Percentiles rank a stretch among this genome's conserved stretches.
phyloP scores from a whole-genome alignment of 2,888 invertebrate genomes.

The Synanthedon formicaeformis region DNA sequence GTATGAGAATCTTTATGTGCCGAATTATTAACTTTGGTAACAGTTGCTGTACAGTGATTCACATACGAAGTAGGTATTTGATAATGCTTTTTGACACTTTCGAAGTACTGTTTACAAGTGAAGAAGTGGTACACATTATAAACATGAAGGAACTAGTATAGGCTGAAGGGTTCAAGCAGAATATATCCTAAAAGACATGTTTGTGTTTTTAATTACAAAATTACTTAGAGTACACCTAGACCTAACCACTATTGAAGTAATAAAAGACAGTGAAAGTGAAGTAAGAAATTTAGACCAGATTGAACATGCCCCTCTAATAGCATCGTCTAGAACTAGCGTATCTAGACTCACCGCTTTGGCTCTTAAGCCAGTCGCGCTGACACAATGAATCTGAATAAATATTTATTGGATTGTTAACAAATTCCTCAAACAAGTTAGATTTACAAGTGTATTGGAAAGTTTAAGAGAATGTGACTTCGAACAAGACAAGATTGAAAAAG shows the following conservation, averaged over 20 bases:
- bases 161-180: conserved; percentile 16
- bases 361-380: conserved; percentile 67
- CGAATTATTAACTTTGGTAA: not conserved
- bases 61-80: not conserved
- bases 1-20: not conserved
- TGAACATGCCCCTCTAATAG: conserved; percentile 55
- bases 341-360: conserved; percentile 69
- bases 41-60: not conserved
- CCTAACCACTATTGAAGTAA: conserved; percentile 7
- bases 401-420: conserved; percentile 4
- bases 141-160: not conserved
- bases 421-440: not conserved
- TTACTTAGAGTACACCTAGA: not conserved
- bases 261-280: conserved; percentile 27
- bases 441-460: not conserved
- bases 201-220: not conserved
- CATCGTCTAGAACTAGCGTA: conserved; percentile 53
- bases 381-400: conserved; percentile 55
- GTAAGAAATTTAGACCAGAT: conserved; percentile 29
- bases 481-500: not conserved
- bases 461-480: not conserved
- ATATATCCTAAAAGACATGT: conserved; percentile 11
- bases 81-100: not conserved
- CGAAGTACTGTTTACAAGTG: not conserved
- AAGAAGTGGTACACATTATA: not conserved